Conservation (phyloP, 2,797 vertebrate genomes). For the Leontocebus nigricollis region DNA sequence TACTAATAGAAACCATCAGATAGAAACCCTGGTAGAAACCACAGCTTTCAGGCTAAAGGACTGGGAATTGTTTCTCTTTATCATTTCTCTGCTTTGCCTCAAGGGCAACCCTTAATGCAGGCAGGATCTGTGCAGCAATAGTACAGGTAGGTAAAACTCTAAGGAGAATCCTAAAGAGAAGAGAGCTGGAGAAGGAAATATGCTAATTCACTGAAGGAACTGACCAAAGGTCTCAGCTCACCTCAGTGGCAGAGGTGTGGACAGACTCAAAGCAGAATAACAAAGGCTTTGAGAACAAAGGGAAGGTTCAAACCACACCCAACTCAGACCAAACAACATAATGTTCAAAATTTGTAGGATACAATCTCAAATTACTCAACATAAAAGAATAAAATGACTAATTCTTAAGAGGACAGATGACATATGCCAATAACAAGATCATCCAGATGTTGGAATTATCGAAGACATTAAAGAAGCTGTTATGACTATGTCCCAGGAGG, state of each 20-base stretch:
- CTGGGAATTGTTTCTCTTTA: not conserved
- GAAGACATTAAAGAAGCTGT: conserved; percentile 26
- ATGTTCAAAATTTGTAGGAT: not conserved
- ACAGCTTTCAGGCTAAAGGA: not conserved
- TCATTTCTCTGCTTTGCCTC: not conserved
- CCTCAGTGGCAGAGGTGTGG: not conserved
- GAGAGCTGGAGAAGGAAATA: not conserved
- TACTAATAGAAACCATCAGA: not conserved
- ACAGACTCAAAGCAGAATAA: not conserved
- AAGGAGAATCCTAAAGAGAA: not conserved
- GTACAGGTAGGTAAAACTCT: not conserved
- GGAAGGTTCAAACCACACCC: not conserved
- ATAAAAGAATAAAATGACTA: not conserved
- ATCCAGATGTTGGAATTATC: not conserved
- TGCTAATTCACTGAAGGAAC: not conserved
- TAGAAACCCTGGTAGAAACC: not conserved
- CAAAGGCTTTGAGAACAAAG: not conserved
- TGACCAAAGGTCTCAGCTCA: not conserved
- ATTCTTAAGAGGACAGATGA: not conserved
- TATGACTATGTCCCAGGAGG: not conserved
- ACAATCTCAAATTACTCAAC: not conserved
- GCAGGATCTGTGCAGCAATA: not conserved
- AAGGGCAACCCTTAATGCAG: not conserved
- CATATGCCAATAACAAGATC: not conserved
- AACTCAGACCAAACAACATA: not conserved